Evolutionary conservation across 2,113 vertebrate species (phyloP).

Genomic region (Pollimyrus isidori): DNA sequence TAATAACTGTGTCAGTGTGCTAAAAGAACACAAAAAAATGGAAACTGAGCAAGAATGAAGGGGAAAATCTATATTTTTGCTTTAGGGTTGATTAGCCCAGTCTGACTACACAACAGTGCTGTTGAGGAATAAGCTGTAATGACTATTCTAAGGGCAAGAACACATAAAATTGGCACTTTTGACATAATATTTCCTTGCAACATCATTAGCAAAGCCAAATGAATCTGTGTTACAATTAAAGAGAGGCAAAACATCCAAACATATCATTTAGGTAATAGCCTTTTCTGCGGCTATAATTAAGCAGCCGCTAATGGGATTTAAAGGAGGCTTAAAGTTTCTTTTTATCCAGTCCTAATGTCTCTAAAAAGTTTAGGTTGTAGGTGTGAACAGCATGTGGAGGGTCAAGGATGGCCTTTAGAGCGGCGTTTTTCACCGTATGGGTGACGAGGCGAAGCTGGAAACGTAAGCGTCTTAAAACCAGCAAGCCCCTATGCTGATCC

Average conservation of each 20-base stretch:
- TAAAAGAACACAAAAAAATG: neutral
- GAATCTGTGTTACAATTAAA: slow-evolving; percentile 37
- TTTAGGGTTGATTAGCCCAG: neutral
- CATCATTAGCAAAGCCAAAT: slow-evolving; percentile 39
- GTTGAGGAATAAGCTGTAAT: neutral
- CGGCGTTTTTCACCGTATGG: neutral
- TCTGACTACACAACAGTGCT: neutral
- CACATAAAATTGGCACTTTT: slow-evolving; percentile 9
- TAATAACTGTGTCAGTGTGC: neutral
- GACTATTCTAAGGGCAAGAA: slow-evolving; percentile 3
- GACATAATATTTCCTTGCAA: slow-evolving; percentile 25
- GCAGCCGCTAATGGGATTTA: slow-evolving; percentile 28
- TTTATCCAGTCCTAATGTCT: slow-evolving; percentile 11
- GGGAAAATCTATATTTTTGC: neutral
- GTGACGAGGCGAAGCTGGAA: too few species aligned
- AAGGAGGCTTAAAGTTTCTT: slow-evolving; percentile 27
- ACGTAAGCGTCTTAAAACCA: too few species aligned
- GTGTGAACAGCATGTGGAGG: neutral
- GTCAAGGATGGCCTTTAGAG: slow-evolving; percentile 23
- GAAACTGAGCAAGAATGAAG: neutral
- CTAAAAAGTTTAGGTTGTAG: neutral
- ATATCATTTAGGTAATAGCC: slow-evolving; percentile 38
- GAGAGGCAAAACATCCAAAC: slow-evolving; percentile 22
- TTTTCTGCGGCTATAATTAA: slow-evolving; percentile 40
- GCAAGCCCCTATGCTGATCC: too few species aligned